These are phyloP conservation scores for Bovichtus variegatus DNA, from an alignment of 2,797 vertebrate species.

Conservation along the genomic window DNA sequence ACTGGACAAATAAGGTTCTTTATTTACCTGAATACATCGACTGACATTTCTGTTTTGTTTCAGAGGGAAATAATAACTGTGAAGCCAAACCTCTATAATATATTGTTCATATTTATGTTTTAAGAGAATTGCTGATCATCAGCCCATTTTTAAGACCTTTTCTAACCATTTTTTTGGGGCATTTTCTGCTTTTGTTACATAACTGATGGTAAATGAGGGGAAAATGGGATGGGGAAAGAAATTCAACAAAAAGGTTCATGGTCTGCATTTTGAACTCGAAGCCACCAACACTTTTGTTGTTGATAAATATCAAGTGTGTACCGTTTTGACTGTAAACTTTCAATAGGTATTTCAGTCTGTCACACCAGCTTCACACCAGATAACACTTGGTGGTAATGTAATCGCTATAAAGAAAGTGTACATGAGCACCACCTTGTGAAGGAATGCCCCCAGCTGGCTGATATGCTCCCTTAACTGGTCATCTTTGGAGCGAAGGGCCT, in stretches of 20 bases:
- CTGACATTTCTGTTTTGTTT: neutral
- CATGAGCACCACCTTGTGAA: constrained; percentile 87
- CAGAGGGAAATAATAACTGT: neutral
- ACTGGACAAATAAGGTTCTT: neutral
- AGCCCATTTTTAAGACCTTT: neutral
- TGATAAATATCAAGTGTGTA: neutral
- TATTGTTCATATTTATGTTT: neutral
- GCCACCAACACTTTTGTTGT: neutral
- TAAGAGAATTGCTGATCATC: neutral
- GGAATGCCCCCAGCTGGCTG: constrained; percentile 84
- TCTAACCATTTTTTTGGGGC: neutral
- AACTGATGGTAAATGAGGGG: neutral
- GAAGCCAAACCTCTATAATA: neutral
- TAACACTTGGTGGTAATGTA: neutral
- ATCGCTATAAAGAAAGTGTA: neutral
- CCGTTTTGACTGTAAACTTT: neutral
- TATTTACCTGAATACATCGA: neutral
- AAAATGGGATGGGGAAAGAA: neutral
- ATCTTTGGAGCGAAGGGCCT: constrained; percentile 85
- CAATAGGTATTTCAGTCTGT: neutral
- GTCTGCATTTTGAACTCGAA: neutral
- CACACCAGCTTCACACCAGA: neutral
- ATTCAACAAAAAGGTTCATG: neutral
- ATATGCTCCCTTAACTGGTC: constrained; percentile 82
- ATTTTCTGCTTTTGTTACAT: neutral